Evolutionary conservation across 2,797 vertebrate species (phyloP), one percentile per base, ranked within the genome.

Genomic region (Rhinoraja longicauda): DNA sequence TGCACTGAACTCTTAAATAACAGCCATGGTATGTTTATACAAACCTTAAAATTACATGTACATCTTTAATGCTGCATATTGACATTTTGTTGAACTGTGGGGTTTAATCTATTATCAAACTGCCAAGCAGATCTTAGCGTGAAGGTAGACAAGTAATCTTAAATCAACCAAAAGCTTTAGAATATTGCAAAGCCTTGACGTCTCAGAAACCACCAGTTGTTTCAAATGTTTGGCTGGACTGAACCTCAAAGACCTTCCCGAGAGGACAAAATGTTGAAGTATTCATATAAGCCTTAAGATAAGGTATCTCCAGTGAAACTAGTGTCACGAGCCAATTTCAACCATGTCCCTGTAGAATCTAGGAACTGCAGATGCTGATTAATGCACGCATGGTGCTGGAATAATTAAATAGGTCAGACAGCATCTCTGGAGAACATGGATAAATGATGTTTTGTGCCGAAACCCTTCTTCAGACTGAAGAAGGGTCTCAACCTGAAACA

Each of bases 31-130:
- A 59, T 57, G 13, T 86, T 86, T 62, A n/a, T 32, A 6, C 57
- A 86, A 86, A 62, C 82, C 82, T 86, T 86, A n/a, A n/a, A n/a
- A 59, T 86, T 86, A n/a, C 29, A 86, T 86, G 5, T 62, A 86
- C 53, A 62, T 29, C 29, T 62, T n/a, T 57, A 82, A 62, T 62
- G 82, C 57, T 32, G 81, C 82, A 86, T 86, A 59, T 86, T 86
- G 82, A 86, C 82, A 86, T 62, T 86, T 62, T 86, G 57, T 86
- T 62, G 82, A 86, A 2, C n/a, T 59, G 57, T 86, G 57, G 84
- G 26, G 1, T 86, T 62, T 86, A 86, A n/a, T 13, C 81, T 86
- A 57, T 62, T 53, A 62, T 62, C 59, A 86, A 86, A 86, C 82
- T 86, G 57, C 62, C 10, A 57, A 24, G 26, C 2, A 84, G 53